Conservation (phyloP, 1,140 invertebrate species). For the Eupeodes corollae region DNA sequence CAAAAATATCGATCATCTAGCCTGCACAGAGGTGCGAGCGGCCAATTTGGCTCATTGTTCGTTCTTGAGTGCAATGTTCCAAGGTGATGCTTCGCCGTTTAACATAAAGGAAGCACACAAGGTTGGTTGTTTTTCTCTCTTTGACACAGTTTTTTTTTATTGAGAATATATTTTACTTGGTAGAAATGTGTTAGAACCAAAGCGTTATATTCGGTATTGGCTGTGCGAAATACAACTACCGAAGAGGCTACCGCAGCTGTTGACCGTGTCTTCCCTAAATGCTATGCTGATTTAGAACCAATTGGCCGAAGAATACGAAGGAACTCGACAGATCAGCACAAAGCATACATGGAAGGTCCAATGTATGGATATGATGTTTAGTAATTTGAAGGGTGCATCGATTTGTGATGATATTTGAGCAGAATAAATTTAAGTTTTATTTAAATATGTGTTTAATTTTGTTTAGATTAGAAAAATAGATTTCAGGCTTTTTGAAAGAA, state of each 20-base stretch:
- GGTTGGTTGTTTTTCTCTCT: slow-evolving; percentile 32
- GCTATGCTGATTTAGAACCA: slow-evolving; percentile 89
- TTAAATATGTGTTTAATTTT: too few species aligned
- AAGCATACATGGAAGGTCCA: slow-evolving; percentile 63
- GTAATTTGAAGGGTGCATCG: slow-evolving; percentile 6
- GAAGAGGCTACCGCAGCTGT: slow-evolving; percentile 64
- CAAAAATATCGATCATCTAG: slow-evolving; percentile 82
- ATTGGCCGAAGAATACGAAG: slow-evolving; percentile 71
- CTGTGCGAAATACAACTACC: slow-evolving; percentile 61
- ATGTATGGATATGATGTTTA: slow-evolving; percentile 67
- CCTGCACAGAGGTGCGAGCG: slow-evolving; percentile 87
- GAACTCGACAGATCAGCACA: slow-evolving; percentile 63
- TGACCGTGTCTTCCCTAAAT: slow-evolving; percentile 80
- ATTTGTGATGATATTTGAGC: too few species aligned
- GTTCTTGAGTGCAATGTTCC: slow-evolving; percentile 63
- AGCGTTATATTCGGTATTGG: slow-evolving; percentile 70
- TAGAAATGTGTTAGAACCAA: slow-evolving; percentile 84
- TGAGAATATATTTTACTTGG: slow-evolving; percentile 19
- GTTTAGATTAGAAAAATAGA: too few species aligned
- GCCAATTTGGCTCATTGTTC: slow-evolving; percentile 88
- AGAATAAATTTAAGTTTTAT: too few species aligned
- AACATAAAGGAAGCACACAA: slow-evolving; percentile 62
- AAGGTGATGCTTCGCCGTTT: slow-evolving; percentile 64
- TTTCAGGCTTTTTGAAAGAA: too few species aligned
- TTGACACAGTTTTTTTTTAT: too few species aligned